Evolutionary conservation across 2,797 vertebrate species (phyloP), one percentile per base, ranked within the genome.

Genomic region (Trachurus trachurus): DNA sequence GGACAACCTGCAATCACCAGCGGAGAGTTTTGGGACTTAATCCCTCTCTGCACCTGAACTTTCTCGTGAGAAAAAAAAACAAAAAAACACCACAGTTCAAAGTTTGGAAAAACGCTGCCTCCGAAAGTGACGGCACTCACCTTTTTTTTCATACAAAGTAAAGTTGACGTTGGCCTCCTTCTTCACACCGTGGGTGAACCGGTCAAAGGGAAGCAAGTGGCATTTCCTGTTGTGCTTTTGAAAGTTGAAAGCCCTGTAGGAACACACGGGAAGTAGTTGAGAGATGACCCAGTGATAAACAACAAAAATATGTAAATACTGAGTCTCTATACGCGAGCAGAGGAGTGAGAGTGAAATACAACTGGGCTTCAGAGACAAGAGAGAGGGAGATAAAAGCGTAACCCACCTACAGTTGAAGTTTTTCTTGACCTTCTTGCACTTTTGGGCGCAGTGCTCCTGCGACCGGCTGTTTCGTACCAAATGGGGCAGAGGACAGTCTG

Each of bases 111-210:
- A 49, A 15, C 19, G 40, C 21, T 26, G 10, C 47, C 29, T 65
- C 17, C 2, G 0, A 42, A 57, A 52, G 19, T 7, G 0, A n/a
- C 0, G 11, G 31, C 54, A 56, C 86, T 95, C 95, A 98, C 98
- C 98, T 98, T 99, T 99, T 86, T 97, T 98, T 94, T 99, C 97
- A 66, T 97, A 99, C 84, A 99, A 94, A 88, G 98, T 97, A 73
- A 97, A 97, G 77, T 96, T 95, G 87, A 93, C 92, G 87, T 96
- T 94, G 86, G 95, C 94, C 81, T 96, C 96, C 83, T 94, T 97
- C 93, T 95, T 96, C 81, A 95, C 96, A 71, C 97, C 97, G 81
- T 93, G 95, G 85, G 95, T 96, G 94, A 97, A 96, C 73, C 96
- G 97, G 89, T 98, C 98, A 80, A 98, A 99, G 83, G 97, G 97